These are phyloP conservation scores for Petrolisthes cinctipes DNA, from an alignment of 2,888 invertebrate species.

Conservation along the genomic window DNA sequence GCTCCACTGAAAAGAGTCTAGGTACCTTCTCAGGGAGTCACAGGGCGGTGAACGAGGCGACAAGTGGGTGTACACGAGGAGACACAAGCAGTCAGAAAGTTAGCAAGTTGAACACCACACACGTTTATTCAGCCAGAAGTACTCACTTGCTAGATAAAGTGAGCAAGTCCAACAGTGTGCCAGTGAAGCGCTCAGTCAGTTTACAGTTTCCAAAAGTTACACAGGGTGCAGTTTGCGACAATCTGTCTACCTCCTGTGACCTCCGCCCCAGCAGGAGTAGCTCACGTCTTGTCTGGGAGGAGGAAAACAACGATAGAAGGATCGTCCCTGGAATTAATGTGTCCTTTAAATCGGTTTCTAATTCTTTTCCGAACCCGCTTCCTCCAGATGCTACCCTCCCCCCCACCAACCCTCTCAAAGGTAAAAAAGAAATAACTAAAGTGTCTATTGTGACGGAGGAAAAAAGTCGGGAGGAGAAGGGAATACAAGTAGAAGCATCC, in stretches of 20 bases:
- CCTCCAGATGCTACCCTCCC: background rate
- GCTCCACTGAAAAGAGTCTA: background rate
- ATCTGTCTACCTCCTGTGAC: background rate
- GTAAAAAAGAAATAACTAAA: conserved; percentile 45
- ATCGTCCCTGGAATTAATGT: conserved; percentile 49
- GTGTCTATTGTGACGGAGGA: conserved; percentile 44
- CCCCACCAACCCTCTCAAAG: background rate
- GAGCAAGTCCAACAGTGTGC: conserved; percentile 26
- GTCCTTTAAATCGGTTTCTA: conserved; percentile 35
- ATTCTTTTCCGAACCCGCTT: background rate
- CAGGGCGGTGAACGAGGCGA: too few species aligned
- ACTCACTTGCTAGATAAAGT: conserved; percentile 21
- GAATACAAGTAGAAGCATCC: conserved; percentile 48
- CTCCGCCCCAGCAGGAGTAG: conserved; percentile 27
- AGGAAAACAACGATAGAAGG: conserved; percentile 9
- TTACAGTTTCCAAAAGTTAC: conserved; percentile 27
- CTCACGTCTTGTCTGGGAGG: conserved; percentile 21
- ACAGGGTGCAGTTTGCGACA: background rate
- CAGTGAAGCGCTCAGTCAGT: conserved; percentile 45
- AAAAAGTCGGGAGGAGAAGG: conserved; percentile 46
- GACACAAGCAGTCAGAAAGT: background rate
- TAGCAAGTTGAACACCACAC: conserved; percentile 15
- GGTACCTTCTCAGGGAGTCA: background rate
- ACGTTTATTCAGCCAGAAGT: conserved; percentile 27
- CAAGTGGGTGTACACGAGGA: background rate